phyloP scores from a whole-genome alignment of 2,888 invertebrate genomes.

The Elysia crispata region DNA sequence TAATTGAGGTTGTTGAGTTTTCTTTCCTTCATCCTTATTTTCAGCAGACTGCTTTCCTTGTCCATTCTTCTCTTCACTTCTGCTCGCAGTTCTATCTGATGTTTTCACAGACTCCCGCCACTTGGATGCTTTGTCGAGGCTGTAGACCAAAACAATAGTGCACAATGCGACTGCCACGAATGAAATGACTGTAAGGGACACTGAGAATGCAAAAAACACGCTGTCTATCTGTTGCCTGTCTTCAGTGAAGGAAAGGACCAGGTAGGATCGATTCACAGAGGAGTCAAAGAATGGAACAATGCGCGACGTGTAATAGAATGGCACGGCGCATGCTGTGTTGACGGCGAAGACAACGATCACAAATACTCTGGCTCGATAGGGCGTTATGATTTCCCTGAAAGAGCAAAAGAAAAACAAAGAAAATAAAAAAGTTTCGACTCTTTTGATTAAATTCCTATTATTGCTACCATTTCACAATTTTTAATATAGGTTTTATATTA shows the following conservation, averaged over 20 bases:
- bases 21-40: neutral
- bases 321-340: neutral
- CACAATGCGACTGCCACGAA: constrained; percentile 16
- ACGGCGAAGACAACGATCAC: constrained; percentile 13
- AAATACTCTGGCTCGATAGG: neutral
- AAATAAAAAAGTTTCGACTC: too few species aligned
- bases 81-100: too few species aligned
- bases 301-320: constrained; percentile 3
- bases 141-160: neutral
- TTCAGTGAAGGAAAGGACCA: constrained; percentile 5
- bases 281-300: constrained; percentile 3
- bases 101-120: constrained; percentile 11
- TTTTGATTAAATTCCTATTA: too few species aligned
- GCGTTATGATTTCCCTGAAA: constrained; percentile 12
- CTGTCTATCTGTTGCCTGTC: constrained; percentile 10
- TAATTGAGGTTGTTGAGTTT: neutral
- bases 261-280: neutral
- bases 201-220: neutral
- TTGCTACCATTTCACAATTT: too few species aligned
- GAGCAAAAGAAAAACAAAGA: too few species aligned
- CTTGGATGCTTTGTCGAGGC: neutral
- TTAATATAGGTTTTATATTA: too few species aligned
- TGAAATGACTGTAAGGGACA: neutral
- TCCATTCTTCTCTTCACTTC: too few species aligned
- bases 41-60: too few species aligned